Base-by-base conservation (phyloP, 2,113 vertebrate genomes). In the Trachemys scripta region DNA sequence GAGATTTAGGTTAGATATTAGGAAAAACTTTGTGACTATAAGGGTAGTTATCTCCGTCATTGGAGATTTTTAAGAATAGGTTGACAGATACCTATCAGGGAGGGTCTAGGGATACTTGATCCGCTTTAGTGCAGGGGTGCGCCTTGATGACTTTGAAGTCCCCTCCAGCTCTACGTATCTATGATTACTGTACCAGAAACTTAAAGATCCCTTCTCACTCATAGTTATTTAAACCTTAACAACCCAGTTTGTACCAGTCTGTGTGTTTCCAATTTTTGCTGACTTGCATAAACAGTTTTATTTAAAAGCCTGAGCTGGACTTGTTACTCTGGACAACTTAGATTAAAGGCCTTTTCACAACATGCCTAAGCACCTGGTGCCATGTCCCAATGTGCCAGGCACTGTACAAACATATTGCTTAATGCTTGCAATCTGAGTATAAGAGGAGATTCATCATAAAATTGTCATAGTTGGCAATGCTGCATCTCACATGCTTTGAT, bases 191-290 rank as follows among this genome's bases (percentile, higher is more conserved):
- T 14, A 50, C 35, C 22, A 42, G 82, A 4, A 5, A 12, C 6
- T 2, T 1, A 1, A 0, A 0, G 4, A 16, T n/a, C 38, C 19
- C 2, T 17, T 11, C 1, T 2, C 12, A 20, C 20, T 1, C 12
- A 20, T 17, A 29, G 50, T 10, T 19, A 82, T 11, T 45, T 7
- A 2, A 29, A 1, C 8, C 0, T 4, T 8, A 12, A 57, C 24
- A 56, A 29, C 3, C 83, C 57, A 6, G 38, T 8, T 4, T 1
- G 0, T 19, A 31, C 3, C 6, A 19, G 1, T 53, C 87, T 35
- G 31, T 29, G 57, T 7, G 1, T 1, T 6, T 4, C 7, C 75
- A 47, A 42, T 24, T 78, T 78, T 78, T 78, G 75, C 42, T 35
- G 31, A 14, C 29, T 31, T 65, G 12, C 27, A 65, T 65, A 35